Evolutionary conservation across 23 tunicate species (phyloP).

Genomic region (Halocynthia aurantium): DNA sequence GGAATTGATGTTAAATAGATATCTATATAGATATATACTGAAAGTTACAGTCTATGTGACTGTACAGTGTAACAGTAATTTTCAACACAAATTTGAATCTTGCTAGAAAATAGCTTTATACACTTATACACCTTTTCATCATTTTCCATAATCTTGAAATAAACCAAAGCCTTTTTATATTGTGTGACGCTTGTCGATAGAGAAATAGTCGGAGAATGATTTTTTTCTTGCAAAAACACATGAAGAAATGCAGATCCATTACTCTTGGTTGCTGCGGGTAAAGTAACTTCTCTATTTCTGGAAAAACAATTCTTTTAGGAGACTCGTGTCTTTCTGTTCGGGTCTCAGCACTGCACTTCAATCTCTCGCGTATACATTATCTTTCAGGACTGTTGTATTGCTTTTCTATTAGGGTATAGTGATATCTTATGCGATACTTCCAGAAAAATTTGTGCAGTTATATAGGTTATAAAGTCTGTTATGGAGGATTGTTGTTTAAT

Average conservation of each 20-base stretch:
- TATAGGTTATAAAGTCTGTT: no score
- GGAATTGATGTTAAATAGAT: neutral
- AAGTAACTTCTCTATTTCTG: slow-evolving; percentile 6
- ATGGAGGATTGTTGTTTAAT: no score
- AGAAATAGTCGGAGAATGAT: slow-evolving; percentile 7
- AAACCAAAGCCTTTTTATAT: slow-evolving; percentile 30
- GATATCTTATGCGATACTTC: no score
- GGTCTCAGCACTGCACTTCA: no score
- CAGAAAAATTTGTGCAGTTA: no score
- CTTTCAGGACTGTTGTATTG: no score
- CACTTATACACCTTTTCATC: neutral
- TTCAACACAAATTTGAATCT: slow-evolving; percentile 18
- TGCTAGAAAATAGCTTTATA: neutral
- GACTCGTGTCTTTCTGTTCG: no score
- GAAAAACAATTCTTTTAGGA: neutral
- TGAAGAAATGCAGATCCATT: slow-evolving; percentile 54
- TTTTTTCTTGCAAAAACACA: slow-evolving; percentile 23
- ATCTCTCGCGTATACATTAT: no score
- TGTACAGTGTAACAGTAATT: neutral
- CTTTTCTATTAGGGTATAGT: no score
- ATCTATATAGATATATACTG: neutral
- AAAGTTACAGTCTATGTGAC: neutral
- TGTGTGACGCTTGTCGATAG: slow-evolving; percentile 16
- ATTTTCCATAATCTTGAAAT: slow-evolving; percentile 38
- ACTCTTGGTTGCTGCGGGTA: slow-evolving; percentile 14